Evolutionary conservation across 2,888 invertebrate genomes (phyloP).

Genomic region (Caenorhabditis sulstoni): DNA sequence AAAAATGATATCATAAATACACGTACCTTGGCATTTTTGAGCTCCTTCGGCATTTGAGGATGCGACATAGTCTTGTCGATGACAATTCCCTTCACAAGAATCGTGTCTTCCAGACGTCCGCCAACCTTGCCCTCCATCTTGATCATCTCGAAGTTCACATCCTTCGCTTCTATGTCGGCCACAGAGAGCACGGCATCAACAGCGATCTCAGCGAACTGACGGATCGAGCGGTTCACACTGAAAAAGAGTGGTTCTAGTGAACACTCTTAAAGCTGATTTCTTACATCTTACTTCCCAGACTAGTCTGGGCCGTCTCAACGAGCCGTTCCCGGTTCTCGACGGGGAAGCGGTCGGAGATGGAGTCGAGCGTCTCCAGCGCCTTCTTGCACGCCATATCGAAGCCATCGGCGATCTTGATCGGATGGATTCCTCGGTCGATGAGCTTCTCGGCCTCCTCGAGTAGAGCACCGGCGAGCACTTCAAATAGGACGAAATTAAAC

Average conservation of each 20-base stretch:
- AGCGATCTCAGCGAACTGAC: conserved; percentile 98
- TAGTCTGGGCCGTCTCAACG: conserved; percentile 96
- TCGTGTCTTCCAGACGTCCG: conserved; percentile 95
- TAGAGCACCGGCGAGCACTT: conserved; percentile 89
- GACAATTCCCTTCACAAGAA: conserved; percentile 95
- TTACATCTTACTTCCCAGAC: conserved; percentile 96
- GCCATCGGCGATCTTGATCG: conserved; percentile 98
- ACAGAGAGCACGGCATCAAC: conserved; percentile 97
- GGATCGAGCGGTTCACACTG: conserved; percentile 94
- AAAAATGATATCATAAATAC: background rate
- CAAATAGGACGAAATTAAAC: conserved; percentile 48
- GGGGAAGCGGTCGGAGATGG: conserved; percentile 91
- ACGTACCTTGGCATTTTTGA: conserved; percentile 71
- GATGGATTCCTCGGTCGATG: conserved; percentile 97
- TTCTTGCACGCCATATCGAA: conserved; percentile 95
- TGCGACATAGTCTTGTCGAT: conserved; percentile 91
- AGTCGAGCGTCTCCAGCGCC: conserved; percentile 84
- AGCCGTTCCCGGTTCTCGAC: conserved; percentile 91
- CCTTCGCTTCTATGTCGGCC: conserved; percentile 92
- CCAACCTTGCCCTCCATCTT: conserved; percentile 96
- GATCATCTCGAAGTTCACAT: conserved; percentile 99
- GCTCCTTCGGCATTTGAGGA: conserved; percentile 96
- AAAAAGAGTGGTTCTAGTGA: conserved; percentile 63
- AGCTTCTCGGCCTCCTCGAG: conserved; percentile 94
- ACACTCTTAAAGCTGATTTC: conserved; percentile 7